Evolutionary conservation across 1,140 invertebrate species (phyloP), one percentile per base, ranked within the genome.

Genomic region (Nephila pilipes): DNA sequence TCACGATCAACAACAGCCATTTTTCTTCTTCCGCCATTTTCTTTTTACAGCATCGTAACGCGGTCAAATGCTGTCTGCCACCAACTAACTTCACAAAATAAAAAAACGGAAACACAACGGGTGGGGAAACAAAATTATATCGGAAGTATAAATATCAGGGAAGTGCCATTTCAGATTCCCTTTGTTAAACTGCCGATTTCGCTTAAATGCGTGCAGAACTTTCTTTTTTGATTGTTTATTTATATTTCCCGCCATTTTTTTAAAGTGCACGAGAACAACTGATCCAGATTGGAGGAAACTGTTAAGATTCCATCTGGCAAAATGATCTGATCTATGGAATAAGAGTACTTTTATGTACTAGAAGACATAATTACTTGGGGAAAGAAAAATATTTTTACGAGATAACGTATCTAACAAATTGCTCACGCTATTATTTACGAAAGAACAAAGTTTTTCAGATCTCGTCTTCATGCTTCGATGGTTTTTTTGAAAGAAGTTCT

Each of bases 71-170:
- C 20, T n/a, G 36, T 81, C 65, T 75, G 65, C 65, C 18, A 25
- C 3, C 8, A 75, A 25, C 25, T 25, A 16, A 22, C 29, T 75
- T 25, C 29, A 75, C 25, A 75, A 75, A 18, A 75, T 4, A 32
- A 69, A 69, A 69, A 69, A 29, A 69, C 16, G 32, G 18, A 75
- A 2, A 46, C 79, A 14, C 79, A 54, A 54, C 36, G 38, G 79
- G 79, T 46, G 79, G 79, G 79, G 79, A 81, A 81, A 4, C 79
- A 25, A 38, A 81, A 81, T 81, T 54, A 81, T 54, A 81, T 46
- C 79, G 38, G 79, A 38, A 81, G 46, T 81, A 81, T 81, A 81
- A 81, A 81, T 81, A 54, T 81, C 79, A 54, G 79, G 79, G 79
- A 81, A 81, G 79, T 81, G 20, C 79, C 0, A 20, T 25, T 81